A percentile compares a stretch with the other conserved stretches of the same genome.
phyloP scores from a whole-genome alignment of 2,113 vertebrate genomes.

The Paradoxurus hermaphroditus region DNA sequence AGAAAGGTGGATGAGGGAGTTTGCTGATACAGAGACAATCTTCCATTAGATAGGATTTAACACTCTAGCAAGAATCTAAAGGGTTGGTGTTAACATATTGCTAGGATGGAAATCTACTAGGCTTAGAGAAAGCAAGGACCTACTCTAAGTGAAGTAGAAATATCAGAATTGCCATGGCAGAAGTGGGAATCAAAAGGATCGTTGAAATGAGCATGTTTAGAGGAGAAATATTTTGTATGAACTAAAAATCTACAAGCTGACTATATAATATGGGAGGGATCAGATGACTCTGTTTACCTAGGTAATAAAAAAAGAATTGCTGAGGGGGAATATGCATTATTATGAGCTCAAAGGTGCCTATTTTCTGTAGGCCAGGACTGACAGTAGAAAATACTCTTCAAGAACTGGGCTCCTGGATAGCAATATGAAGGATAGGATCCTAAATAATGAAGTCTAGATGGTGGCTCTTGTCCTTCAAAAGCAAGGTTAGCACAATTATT shows the following conservation, averaged over 20 bases:
- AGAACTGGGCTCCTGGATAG: neutral
- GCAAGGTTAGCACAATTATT: neutral
- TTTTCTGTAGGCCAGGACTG: neutral
- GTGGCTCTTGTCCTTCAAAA: neutral
- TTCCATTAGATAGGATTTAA: neutral
- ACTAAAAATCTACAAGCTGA: neutral
- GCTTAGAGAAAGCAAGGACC: neutral
- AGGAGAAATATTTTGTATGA: neutral
- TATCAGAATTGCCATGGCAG: neutral
- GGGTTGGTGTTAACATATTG: neutral
- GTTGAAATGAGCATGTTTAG: neutral
- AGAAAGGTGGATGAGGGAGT: neutral
- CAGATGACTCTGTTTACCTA: neutral
- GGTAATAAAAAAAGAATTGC: neutral
- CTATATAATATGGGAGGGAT: neutral
- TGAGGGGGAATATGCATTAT: neutral
- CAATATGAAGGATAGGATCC: neutral
- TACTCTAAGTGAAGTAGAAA: neutral
- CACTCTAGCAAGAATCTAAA: neutral
- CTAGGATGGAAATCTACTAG: neutral
- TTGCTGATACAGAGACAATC: neutral
- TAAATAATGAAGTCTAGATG: neutral
- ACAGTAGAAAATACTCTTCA: neutral
- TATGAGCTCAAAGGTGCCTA: neutral
- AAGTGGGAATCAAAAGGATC: neutral